Evolutionary conservation across 1,140 invertebrate species (phyloP).

Genomic region (Drosophila melanogaster): Release_6_plus_ISO1_MT NT_033777.3:11721001-11721500

Average conservation of each 20-base stretch:
- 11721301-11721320: slow-evolving; percentile 53
- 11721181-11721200: slow-evolving; percentile 14
- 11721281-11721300: slow-evolving; percentile 68
- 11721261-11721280: slow-evolving; percentile 70
- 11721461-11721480: slow-evolving; percentile 32
- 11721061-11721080: slow-evolving; percentile 32
- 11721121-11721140: slow-evolving; percentile 17
- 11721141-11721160: slow-evolving; percentile 59
- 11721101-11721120: neutral
- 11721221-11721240: slow-evolving; percentile 25
- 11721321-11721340: slow-evolving; percentile 41
- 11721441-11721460: slow-evolving; percentile 12
- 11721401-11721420: slow-evolving; percentile 67
- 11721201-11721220: slow-evolving; percentile 44
- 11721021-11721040: slow-evolving; percentile 48
- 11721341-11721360: slow-evolving; percentile 26
- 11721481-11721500: slow-evolving; percentile 40
- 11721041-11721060: slow-evolving; percentile 73
- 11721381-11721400: slow-evolving; percentile 83
- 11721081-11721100: slow-evolving; percentile 1
- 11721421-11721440: slow-evolving; percentile 26
- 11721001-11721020: slow-evolving; percentile 33
- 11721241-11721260: slow-evolving; percentile 8
- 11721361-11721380: slow-evolving; percentile 80
- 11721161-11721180: slow-evolving; percentile 37